Conservation (phyloP, 2,888 invertebrate species). For the Agrotis puta region DNA sequence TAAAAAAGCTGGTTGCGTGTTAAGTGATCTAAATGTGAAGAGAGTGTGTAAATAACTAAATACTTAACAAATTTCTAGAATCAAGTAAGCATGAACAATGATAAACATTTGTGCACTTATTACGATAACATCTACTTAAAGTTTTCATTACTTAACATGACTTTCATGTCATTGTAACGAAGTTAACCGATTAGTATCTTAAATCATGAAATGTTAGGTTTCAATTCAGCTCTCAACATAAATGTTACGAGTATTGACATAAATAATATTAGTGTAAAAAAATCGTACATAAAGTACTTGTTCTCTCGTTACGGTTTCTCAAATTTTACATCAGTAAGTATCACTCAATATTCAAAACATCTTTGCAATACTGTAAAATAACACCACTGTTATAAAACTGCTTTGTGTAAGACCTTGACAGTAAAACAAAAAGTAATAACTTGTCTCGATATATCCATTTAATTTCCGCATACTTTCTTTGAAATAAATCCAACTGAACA, state of each 20-base stretch:
- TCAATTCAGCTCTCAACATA: not conserved
- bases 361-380: not conserved
- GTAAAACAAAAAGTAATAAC: slow-evolving; percentile 24
- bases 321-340: no score
- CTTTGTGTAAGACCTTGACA: slow-evolving; percentile 35
- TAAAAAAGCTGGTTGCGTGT: not conserved
- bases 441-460: slow-evolving; percentile 30
- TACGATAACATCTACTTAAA: slow-evolving; percentile 16
- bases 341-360: not conserved
- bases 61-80: slow-evolving; percentile 4
- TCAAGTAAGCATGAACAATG: slow-evolving; percentile 16
- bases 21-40: slow-evolving; percentile 21
- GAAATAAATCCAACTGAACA: not conserved
- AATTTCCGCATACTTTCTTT: slow-evolving; percentile 60
- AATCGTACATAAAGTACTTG: no score
- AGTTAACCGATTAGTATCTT: not conserved
- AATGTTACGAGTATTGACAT: not conserved
- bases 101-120: slow-evolving; percentile 7
- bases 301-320: no score
- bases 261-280: no score
- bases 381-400: not conserved
- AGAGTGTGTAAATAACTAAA: slow-evolving; percentile 25
- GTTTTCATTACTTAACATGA: not conserved
- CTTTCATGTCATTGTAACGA: not conserved
- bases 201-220: not conserved